Conservation (phyloP, 2,888 invertebrate genomes). For the Parnassius apollo region DNA sequence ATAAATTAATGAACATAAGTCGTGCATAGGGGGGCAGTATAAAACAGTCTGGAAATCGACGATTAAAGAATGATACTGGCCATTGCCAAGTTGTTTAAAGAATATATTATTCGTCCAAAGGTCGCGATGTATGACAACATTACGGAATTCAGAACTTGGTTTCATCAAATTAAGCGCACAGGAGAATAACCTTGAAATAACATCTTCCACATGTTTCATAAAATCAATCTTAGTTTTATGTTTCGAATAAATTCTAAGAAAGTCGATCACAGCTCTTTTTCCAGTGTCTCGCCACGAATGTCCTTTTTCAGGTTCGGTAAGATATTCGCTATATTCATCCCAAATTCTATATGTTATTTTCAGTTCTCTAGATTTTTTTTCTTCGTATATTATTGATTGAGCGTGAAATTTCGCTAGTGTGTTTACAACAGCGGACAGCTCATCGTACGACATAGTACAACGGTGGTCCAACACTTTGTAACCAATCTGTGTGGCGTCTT, state of each 20-base stretch:
- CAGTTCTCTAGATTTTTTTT: conserved; percentile 53
- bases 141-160: conserved; percentile 65
- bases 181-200: conserved; percentile 48
- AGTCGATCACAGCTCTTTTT: conserved; percentile 58
- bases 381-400: conserved; percentile 70
- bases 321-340: conserved; percentile 56
- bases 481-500: conserved; percentile 57
- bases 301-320: conserved; percentile 50
- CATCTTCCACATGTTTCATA: conserved; percentile 39
- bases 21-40: conserved; percentile 84
- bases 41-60: conserved; percentile 86
- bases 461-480: conserved; percentile 56
- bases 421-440: conserved; percentile 61
- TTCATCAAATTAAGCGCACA: conserved; percentile 53
- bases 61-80: conserved; percentile 71
- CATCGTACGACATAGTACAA: conserved; percentile 53
- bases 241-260: conserved; percentile 56
- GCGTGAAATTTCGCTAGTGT: conserved; percentile 76
- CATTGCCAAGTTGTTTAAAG: conserved; percentile 56
- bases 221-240: conserved; percentile 49
- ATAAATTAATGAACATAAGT: conserved; percentile 79
- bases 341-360: conserved; percentile 58
- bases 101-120: conserved; percentile 84
- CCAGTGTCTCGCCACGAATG: conserved; percentile 60
- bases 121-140: conserved; percentile 81